Evolutionary conservation across 2,113 vertebrate species (phyloP), one percentile per base, ranked within the genome.

Genomic region (Actenoides hombroni): DNA sequence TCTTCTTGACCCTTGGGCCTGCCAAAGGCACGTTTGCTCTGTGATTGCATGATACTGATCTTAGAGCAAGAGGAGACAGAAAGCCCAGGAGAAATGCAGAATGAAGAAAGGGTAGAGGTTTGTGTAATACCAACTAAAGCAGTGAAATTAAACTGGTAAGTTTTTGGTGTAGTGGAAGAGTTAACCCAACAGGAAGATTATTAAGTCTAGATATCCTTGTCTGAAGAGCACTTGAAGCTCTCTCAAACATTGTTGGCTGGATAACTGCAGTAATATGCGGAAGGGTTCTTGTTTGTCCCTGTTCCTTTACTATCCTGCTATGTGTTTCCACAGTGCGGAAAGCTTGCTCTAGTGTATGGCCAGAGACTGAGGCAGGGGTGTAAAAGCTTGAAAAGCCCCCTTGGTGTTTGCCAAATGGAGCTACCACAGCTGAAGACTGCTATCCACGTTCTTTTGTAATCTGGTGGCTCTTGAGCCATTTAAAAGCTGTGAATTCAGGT

Each of bases 1-100:
- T 89, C 39, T 46, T 87, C 81, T 92, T 96, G 84, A 95, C 84
- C 57, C 37, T 20, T 73, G 64, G 49, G 33, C 64, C 56, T 90
- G 40, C 57, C 16, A 37, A 88, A 69, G 44, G 19, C 44, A 33
- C 0, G 0, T 79, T 88, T 87, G 13, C 29, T 63, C 17, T 81
- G 1, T 59, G 71, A 42, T 33, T 67, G 15, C 57, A 29, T 29
- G 14, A 42, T 51, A 46, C 2, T 2, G 17, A 15, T 57, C 42
- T 53, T 39, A 59, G 79, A 91, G 8, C 14, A 74, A 44, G 54
- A 85, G 18, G n/a, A 88, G 42, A 20, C 16, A 6, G 37, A 68
- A 91, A 53, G 42, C 33, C 6, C 11, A 44, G 42, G 46, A 80
- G 51, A 53, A 71, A 21, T 11, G 26, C 1, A 33, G 37, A 78